Percentiles rank a stretch among this genome's conserved stretches.
Conservation (phyloP, 2,888 invertebrate species). For the Phytoseiulus persimilis region DNA sequence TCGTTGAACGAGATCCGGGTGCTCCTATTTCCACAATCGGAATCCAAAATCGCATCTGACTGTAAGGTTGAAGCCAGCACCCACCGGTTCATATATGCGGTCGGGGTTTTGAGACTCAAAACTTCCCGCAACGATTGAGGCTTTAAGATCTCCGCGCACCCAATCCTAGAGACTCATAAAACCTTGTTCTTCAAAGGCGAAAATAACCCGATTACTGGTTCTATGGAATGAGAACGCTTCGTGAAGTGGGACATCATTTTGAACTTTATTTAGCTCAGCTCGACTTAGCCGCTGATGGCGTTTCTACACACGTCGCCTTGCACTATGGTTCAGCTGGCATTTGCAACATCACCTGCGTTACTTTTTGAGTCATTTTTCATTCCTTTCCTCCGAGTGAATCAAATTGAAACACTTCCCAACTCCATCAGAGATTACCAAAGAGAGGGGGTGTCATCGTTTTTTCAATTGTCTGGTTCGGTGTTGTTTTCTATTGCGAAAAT, state of each 20-base stretch:
- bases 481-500: conserved; percentile 34
- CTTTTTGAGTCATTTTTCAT: not conserved
- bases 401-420: not conserved
- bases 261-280: not conserved
- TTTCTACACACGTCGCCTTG: not conserved
- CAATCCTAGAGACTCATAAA: too few relatives aligned
- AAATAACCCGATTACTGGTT: too few relatives aligned
- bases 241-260: not conserved
- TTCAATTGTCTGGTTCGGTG: not conserved
- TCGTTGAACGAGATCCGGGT: too few relatives aligned
- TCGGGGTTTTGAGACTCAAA: too few relatives aligned
- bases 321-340: not conserved
- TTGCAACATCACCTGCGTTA: not conserved
- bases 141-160: too few relatives aligned
- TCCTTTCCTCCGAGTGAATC: not conserved
- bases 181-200: too few relatives aligned
- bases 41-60: too few relatives aligned
- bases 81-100: too few relatives aligned
- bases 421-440: not conserved
- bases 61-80: too few relatives aligned
- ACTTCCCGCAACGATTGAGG: not conserved
- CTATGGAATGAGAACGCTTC: not conserved
- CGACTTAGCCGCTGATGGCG: not conserved
- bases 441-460: not conserved
- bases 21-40: too few relatives aligned